phyloP scores from a whole-genome alignment of 2,888 invertebrate genomes.

The Deroplatys truncata region DNA sequence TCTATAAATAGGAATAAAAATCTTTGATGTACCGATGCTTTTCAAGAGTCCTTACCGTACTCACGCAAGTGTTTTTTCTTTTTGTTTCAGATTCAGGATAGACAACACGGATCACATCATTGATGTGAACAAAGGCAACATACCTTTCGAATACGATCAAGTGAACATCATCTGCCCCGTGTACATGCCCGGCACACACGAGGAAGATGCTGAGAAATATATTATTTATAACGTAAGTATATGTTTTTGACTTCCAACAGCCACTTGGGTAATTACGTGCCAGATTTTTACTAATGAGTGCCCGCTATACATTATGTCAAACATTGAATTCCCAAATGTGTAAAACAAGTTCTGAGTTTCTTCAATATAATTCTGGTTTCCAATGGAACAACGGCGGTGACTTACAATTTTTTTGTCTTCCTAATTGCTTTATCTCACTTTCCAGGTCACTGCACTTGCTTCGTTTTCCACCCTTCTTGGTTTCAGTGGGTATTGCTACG shows the following conservation, averaged over 20 bases:
- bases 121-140: slow-evolving; percentile 90
- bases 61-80: background rate
- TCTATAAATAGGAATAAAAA: background rate
- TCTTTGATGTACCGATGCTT: background rate
- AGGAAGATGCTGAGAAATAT: slow-evolving; percentile 89
- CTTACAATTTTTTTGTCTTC: background rate
- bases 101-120: slow-evolving; percentile 97
- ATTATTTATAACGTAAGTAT: slow-evolving; percentile 84
- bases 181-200: slow-evolving; percentile 79
- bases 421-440: background rate
- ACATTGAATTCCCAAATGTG: background rate
- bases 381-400: background rate
- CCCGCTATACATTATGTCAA: no score
- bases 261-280: no score
- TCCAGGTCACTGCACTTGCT: background rate
- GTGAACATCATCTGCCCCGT: slow-evolving; percentile 94
- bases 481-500: background rate
- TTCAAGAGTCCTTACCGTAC: background rate
- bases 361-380: background rate
- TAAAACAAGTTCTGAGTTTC: background rate
- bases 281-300: background rate
- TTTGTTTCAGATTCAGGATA: slow-evolving; percentile 75
- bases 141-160: slow-evolving; percentile 91
- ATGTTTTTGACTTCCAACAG: background rate
- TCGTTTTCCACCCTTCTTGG: background rate